These are phyloP conservation scores for Chydorus sphaericus DNA, from an alignment of 2,888 invertebrate genomes.

Conservation along the genomic window DNA sequence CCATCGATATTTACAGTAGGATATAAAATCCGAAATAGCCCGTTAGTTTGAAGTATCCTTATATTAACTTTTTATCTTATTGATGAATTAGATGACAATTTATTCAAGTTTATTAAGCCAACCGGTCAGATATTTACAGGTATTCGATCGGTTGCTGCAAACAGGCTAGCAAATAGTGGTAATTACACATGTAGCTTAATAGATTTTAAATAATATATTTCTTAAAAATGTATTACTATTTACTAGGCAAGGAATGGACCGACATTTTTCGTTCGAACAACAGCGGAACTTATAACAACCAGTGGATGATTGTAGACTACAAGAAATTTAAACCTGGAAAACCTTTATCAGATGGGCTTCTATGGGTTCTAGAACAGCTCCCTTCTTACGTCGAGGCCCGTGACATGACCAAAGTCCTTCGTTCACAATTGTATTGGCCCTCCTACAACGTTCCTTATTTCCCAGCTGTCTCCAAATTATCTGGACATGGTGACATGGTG, in stretches of 20 bases:
- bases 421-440: conserved; percentile 51
- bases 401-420: conserved; percentile 49
- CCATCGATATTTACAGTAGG: conserved; percentile 60
- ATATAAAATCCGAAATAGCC: no score
- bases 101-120: conserved; percentile 53
- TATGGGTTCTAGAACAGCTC: conserved; percentile 62
- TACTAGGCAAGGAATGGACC: conserved; percentile 46
- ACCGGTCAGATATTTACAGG: conserved; percentile 49
- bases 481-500: conserved; percentile 42
- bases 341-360: neutral
- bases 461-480: conserved; percentile 43
- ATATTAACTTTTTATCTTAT: no score
- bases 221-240: no score
- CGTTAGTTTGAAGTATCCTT: no score
- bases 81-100: no score
- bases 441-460: conserved; percentile 54
- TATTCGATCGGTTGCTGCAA: conserved; percentile 64
- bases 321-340: conserved; percentile 39
- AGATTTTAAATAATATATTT: no score
- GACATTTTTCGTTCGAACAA: conserved; percentile 49
- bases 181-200: neutral
- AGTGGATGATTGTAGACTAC: conserved; percentile 71
- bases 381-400: conserved; percentile 44
- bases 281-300: conserved; percentile 70
- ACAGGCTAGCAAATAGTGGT: conserved; percentile 56